Base-by-base conservation (phyloP, 2,797 vertebrate species). In the Crypturellus tataupa region DNA sequence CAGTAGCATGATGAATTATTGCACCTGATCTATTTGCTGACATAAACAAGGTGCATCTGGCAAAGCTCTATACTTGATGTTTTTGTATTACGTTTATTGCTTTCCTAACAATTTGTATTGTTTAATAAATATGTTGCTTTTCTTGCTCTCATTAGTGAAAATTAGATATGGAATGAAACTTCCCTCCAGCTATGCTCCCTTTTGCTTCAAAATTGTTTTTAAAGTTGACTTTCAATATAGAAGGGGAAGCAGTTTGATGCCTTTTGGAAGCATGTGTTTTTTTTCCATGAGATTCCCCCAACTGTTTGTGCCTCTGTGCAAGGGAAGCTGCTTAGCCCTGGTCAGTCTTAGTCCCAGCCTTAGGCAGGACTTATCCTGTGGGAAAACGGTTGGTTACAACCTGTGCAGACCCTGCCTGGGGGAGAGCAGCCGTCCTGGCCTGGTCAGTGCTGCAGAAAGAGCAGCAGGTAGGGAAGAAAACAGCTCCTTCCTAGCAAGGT, bases 11-110 rank as follows among this genome's bases (percentile, higher is more conserved):
- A 82, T 91, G 59, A 92, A 71, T 89, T 67, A 75, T 79, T 76
- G 47, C 24, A 85, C 29, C 31, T 82, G 53, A 60, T 76, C 5
- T 70, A 68, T 56, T 82, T 90, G 37, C 16, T 31, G 64, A 73
- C 94, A 82, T 70, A 93, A 93, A 85, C 63, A 35, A 92, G 9
- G 4, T 83, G 14, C 68, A 80, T 85, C 65, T 87, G 47, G 62
- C 77, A 68, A 87, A 78, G 5, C 37, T 68, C 3, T 56, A 19
- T 2, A 40, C 80, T 58, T 69, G 2, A 12, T 65, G 14, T 5
- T 42, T 85, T 75, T 70, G 3, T 47, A 31, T 79, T 80, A 49
- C 59, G 6, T 27, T 39, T 69, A 19, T 89, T 85, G 5, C 8
- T 85, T 84, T 86, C 60, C 86, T 58, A 64, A 29, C 46, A 68